A percentile compares a stretch with the other conserved stretches of the same genome.
Conservation (phyloP, 2,888 invertebrate genomes). For the Ophraella communa region DNA sequence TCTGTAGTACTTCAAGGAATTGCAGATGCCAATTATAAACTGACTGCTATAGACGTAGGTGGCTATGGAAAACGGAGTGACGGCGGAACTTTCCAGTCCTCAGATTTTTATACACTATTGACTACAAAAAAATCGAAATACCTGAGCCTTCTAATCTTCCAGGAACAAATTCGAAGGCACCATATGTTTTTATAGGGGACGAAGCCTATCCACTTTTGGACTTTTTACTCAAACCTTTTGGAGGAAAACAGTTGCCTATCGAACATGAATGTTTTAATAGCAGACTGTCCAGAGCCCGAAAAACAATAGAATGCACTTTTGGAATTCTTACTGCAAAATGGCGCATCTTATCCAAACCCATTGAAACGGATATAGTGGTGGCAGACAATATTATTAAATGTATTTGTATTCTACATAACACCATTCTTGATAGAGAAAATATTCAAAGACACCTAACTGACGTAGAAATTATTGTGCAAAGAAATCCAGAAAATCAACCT, state of each 20-base stretch:
- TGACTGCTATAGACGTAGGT: conserved; percentile 42
- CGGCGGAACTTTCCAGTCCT: conserved; percentile 42
- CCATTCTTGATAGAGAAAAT: no score
- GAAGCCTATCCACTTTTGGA: no score
- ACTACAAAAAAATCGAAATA: conserved; percentile 24
- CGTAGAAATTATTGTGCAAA: not conserved
- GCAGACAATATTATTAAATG: no score
- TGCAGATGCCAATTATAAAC: conserved; percentile 41
- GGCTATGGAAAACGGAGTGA: conserved; percentile 47
- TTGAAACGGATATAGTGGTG: no score
- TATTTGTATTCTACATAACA: no score
- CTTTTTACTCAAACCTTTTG: not conserved
- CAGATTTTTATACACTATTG: conserved; percentile 34
- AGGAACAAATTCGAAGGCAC: conserved; percentile 29
- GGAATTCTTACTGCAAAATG: not conserved
- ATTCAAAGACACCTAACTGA: not conserved
- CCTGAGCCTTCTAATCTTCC: conserved; percentile 34
- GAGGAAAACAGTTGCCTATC: not conserved
- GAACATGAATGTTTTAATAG: not conserved
- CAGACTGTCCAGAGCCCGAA: not conserved
- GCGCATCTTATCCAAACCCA: not conserved
- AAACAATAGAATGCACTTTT: not conserved
- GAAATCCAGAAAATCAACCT: no score
- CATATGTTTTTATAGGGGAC: not conserved
- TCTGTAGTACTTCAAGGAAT: conserved; percentile 40